phyloP scores from a whole-genome alignment of 2,113 vertebrate species.

The Larimichthys polyactis region DNA sequence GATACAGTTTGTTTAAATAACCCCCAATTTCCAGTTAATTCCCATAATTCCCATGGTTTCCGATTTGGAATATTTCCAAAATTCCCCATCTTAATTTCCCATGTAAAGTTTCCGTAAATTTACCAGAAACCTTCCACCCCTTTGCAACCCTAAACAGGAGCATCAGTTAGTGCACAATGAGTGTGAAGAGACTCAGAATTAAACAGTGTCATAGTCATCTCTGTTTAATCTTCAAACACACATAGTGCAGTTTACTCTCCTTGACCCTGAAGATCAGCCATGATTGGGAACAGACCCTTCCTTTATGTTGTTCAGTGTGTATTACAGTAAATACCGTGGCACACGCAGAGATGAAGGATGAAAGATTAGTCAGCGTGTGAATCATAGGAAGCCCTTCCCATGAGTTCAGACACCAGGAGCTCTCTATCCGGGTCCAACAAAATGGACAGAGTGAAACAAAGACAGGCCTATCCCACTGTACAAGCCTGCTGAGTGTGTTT shows the following conservation, averaged over 20 bases:
- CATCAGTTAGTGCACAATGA: not conserved
- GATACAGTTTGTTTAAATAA: too few species aligned
- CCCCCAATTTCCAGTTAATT: too few species aligned
- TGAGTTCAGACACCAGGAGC: slow-evolving; percentile 45
- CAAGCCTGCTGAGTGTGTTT: slow-evolving; percentile 1
- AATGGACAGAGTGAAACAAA: slow-evolving; percentile 54
- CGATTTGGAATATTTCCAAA: too few species aligned
- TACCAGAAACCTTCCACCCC: too few species aligned
- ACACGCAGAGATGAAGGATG: slow-evolving; percentile 13
- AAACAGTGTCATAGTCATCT: not conserved
- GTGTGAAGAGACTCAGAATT: not conserved
- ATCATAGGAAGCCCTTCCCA: slow-evolving; percentile 41
- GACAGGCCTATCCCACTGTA: slow-evolving; percentile 38
- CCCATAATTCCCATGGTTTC: too few species aligned
- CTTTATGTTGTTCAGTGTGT: not conserved
- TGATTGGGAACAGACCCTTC: not conserved
- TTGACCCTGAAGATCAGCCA: not conserved
- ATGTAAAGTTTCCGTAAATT: too few species aligned
- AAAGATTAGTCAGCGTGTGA: slow-evolving; percentile 47
- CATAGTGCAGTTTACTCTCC: not conserved
- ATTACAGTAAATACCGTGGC: not conserved
- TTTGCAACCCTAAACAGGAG: too few species aligned
- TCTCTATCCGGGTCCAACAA: slow-evolving; percentile 9
- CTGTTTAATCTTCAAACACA: not conserved
- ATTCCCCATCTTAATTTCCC: too few species aligned